Evolutionary conservation across 1,140 invertebrate genomes (phyloP).

Genomic region (Drosophila willistoni): DNA sequence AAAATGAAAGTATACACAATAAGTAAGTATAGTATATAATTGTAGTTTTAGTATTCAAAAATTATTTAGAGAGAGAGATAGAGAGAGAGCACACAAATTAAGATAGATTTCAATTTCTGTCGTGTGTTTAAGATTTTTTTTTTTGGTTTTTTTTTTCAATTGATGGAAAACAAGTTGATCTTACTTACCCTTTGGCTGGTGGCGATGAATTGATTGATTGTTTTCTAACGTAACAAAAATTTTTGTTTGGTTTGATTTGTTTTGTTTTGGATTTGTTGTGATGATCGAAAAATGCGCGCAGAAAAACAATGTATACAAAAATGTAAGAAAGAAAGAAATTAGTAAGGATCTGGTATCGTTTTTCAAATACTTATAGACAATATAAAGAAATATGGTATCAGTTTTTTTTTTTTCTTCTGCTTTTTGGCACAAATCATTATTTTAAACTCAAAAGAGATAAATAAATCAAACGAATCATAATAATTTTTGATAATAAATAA

Average conservation of each 20-base stretch:
- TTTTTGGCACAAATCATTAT: constrained; percentile 18
- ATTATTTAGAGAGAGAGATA: constrained; percentile 24
- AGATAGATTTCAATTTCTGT: background rate
- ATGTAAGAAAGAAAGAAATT: constrained; percentile 78
- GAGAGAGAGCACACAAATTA: constrained; percentile 16
- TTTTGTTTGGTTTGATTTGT: constrained; percentile 1
- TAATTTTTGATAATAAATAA: constrained; percentile 1
- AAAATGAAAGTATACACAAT: constrained; percentile 39
- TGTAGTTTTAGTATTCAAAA: constrained; percentile 33
- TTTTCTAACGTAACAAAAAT: constrained; percentile 77
- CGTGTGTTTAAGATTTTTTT: constrained; percentile 23
- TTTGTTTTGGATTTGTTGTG: constrained; percentile 15
- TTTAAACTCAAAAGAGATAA: constrained; percentile 1
- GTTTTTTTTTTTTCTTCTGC: constrained; percentile 2
- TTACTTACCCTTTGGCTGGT: constrained; percentile 72
- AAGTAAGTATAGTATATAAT: constrained; percentile 28
- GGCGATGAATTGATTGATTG: constrained; percentile 80
- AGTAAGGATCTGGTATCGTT: constrained; percentile 59
- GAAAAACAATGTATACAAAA: constrained; percentile 50
- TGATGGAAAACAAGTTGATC: constrained; percentile 41
- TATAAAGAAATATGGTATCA: constrained; percentile 16
- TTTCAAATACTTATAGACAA: constrained; percentile 19
- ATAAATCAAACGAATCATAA: background rate
- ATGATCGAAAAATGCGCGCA: constrained; percentile 78
- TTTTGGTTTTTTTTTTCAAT: constrained; percentile 27